Conservation (phyloP, 2,113 vertebrate genomes). For the Pavo muticus region DNA sequence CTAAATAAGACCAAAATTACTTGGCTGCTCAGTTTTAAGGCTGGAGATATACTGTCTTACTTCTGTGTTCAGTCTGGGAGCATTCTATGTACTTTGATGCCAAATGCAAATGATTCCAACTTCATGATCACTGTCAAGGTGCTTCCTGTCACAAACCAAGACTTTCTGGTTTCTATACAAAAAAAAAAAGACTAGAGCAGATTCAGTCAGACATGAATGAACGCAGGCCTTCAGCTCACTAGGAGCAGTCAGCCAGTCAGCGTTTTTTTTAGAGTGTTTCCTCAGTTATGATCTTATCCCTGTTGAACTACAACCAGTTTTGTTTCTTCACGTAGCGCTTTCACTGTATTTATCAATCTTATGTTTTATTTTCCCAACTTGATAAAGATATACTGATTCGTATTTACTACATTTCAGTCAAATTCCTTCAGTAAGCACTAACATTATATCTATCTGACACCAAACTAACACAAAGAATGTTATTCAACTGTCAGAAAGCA, state of each 20-base stretch:
- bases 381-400: not conserved
- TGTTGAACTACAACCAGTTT: not conserved
- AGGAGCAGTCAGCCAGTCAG: not conserved
- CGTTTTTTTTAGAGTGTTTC: not conserved
- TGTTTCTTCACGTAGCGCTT: not conserved
- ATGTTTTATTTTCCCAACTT: not conserved
- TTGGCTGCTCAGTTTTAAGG: not conserved
- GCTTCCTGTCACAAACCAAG: not conserved
- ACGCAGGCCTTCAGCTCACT: not conserved
- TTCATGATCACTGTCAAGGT: not conserved
- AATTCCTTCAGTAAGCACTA: not conserved
- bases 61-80: not conserved
- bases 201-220: not conserved
- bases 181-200: not conserved
- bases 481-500: not conserved
- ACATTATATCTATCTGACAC: not conserved
- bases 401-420: not conserved
- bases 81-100: not conserved
- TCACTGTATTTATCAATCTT: not conserved
- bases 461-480: not conserved
- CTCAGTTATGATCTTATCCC: not conserved
- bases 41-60: not conserved
- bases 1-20: not conserved
- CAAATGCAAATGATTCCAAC: not conserved
- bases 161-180: not conserved